A percentile compares a stretch with the other conserved stretches of the same genome.
Evolutionary conservation across 2,888 invertebrate genomes (phyloP).

Genomic region (Idaea aversata): DNA sequence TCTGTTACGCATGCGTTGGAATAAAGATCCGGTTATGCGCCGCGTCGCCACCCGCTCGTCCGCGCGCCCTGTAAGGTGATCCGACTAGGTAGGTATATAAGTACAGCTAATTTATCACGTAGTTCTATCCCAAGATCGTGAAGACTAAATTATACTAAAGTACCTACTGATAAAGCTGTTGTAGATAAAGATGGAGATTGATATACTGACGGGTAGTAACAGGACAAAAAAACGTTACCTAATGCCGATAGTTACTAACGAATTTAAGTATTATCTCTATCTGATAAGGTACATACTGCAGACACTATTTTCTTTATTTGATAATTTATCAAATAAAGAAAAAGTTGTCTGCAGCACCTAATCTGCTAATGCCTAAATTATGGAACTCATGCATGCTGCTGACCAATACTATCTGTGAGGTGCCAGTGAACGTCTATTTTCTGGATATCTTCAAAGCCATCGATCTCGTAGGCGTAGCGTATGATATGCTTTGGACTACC

Average conservation of each 20-base stretch:
- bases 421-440: no score
- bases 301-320: background rate
- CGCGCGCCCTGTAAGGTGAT: slow-evolving; percentile 13
- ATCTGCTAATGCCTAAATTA: background rate
- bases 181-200: background rate
- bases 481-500: no score
- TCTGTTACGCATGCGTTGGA: slow-evolving; percentile 47
- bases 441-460: no score
- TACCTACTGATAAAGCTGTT: background rate
- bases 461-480: no score
- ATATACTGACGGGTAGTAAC: background rate
- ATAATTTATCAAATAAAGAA: background rate
- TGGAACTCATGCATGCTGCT: no score
- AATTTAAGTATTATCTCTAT: background rate
- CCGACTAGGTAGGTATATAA: background rate
- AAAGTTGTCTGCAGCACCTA: background rate
- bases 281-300: background rate
- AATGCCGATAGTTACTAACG: background rate
- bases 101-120: background rate
- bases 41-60: slow-evolving; percentile 44
- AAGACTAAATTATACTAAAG: no score
- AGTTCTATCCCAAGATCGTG: no score
- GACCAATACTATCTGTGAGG: no score
- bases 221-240: background rate
- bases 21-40: slow-evolving; percentile 41